Conservation (phyloP, 2,888 invertebrate species). For the Perizoma flavofasciatum region DNA sequence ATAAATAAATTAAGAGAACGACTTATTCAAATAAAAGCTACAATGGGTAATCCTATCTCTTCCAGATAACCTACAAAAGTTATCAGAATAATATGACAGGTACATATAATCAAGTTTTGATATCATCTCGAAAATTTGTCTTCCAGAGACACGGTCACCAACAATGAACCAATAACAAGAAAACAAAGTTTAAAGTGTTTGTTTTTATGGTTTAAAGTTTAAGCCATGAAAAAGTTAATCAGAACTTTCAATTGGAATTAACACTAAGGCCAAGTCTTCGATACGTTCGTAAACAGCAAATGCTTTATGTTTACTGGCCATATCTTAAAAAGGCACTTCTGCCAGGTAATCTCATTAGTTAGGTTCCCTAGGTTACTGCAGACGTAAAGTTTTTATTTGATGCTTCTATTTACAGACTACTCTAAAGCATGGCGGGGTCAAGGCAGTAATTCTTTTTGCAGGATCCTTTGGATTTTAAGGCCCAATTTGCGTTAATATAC, state of each 20-base stretch:
- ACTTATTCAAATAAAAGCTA: too few relatives aligned
- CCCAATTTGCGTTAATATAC: too few relatives aligned
- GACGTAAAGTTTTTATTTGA: slow-evolving; percentile 34
- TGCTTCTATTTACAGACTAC: slow-evolving; percentile 13
- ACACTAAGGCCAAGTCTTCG: neutral
- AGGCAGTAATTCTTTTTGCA: neutral
- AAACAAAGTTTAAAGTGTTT: too few relatives aligned
- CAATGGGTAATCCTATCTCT: too few relatives aligned
- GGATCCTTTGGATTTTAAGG: neutral
- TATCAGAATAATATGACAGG: too few relatives aligned
- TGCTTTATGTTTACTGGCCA: slow-evolving; percentile 28
- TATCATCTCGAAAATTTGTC: too few relatives aligned
- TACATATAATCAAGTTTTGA: too few relatives aligned
- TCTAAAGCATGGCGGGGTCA: slow-evolving; percentile 2
- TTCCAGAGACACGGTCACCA: too few relatives aligned
- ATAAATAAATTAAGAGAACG: too few relatives aligned
- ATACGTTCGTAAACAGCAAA: slow-evolving; percentile 20
- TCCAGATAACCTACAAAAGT: too few relatives aligned
- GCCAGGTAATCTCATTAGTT: slow-evolving; percentile 28
- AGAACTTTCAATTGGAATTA: slow-evolving; percentile 9
- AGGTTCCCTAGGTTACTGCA: slow-evolving; percentile 26
- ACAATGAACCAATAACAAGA: too few relatives aligned
- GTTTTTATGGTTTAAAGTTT: too few relatives aligned
- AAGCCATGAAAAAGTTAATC: slow-evolving; percentile 8
- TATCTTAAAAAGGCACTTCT: slow-evolving; percentile 26